Evolutionary conservation across 2,797 vertebrate genomes (phyloP).

Genomic region (Erethizon dorsatum): DNA sequence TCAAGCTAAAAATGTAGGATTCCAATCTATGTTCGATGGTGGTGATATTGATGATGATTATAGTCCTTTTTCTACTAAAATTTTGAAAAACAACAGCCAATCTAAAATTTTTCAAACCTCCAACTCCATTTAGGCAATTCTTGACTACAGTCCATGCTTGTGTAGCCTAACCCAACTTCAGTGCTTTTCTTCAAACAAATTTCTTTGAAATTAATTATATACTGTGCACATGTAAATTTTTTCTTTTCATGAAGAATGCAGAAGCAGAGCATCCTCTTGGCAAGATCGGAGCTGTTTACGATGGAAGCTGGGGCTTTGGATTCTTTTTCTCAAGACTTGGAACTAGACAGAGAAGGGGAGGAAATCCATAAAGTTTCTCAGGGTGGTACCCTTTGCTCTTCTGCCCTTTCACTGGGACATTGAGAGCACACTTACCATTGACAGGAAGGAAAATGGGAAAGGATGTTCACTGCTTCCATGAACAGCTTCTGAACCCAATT

Average conservation of each 20-base stretch:
- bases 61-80: background rate
- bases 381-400: background rate
- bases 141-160: background rate
- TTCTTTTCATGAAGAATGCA: background rate
- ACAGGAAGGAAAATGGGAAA: background rate
- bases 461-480: too few relatives aligned
- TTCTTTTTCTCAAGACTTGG: background rate
- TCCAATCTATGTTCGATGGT: background rate
- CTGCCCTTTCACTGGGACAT: background rate
- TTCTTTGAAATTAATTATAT: background rate
- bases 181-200: background rate
- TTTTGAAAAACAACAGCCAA: background rate
- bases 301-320: background rate
- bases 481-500: background rate
- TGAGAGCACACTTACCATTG: background rate
- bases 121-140: background rate
- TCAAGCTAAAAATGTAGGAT: background rate
- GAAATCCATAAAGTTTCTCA: background rate
- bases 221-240: background rate
- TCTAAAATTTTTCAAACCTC: background rate
- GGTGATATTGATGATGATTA: background rate
- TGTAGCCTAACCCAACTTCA: background rate
- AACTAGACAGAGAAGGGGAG: background rate
- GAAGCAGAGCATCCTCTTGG: background rate
- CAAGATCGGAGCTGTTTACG: background rate